Conservation (phyloP, 1,140 invertebrate genomes). For the Atta cephalotes region DNA sequence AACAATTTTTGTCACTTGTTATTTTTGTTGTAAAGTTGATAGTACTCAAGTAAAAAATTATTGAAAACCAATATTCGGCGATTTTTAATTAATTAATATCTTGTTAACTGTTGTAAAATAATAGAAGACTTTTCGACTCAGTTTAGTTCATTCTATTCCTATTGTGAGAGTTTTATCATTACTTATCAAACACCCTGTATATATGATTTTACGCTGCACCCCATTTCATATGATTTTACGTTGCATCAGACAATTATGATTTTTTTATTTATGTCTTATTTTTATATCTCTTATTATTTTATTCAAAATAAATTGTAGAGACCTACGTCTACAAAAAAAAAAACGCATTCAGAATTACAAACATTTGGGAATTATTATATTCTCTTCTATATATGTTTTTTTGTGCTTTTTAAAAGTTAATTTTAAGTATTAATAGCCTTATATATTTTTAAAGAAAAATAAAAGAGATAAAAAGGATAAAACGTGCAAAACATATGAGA, state of each 20-base stretch:
- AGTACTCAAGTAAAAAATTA: no score
- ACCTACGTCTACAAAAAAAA: background rate
- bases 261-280: background rate
- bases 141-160: no score
- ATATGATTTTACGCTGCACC: no score
- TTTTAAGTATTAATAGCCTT: background rate
- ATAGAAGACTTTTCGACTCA: no score
- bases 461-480: background rate
- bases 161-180: no score
- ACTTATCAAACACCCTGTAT: no score
- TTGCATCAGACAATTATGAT: background rate
- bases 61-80: no score
- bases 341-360: background rate
- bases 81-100: no score
- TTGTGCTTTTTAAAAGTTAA: background rate
- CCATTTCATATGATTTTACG: no score
- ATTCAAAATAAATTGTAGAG: background rate
- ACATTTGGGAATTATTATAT: background rate
- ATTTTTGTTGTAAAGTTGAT: no score
- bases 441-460: background rate
- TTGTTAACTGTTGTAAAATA: no score
- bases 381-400: background rate
- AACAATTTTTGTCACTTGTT: no score
- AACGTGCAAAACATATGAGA: background rate
- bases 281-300: background rate